Percentiles rank a stretch among this genome's conserved stretches.
phyloP scores from a whole-genome alignment of 2,113 vertebrate species.

The Poicephalus gulielmi region DNA sequence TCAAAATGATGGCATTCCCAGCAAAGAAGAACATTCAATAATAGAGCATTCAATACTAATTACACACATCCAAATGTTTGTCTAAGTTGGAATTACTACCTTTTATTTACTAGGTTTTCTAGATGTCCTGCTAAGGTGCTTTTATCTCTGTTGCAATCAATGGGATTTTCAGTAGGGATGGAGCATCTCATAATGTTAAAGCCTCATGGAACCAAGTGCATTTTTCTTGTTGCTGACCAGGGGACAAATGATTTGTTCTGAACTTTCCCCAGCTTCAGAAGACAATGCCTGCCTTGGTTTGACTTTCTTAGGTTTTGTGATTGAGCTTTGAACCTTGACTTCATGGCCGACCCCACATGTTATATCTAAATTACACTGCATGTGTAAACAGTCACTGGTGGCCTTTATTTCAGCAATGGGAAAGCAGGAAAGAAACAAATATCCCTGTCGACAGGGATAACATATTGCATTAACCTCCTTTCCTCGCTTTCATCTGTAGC shows the following conservation, averaged over 20 bases:
- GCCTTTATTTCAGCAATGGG: neutral
- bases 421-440: neutral
- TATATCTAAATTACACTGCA: neutral
- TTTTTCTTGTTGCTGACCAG: neutral
- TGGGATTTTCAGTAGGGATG: neutral
- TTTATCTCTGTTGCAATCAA: neutral
- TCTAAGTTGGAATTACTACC: neutral
- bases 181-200: neutral
- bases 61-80: neutral
- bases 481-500: neutral
- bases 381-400: neutral
- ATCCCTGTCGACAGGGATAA: neutral
- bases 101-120: neutral
- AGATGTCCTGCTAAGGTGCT: neutral
- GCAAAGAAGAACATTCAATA: neutral
- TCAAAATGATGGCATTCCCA: neutral
- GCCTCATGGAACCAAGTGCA: neutral
- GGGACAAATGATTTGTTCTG: neutral
- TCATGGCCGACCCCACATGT: neutral
- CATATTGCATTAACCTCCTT: neutral
- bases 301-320: neutral
- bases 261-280: neutral
- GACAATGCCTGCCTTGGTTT: neutral
- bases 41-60: neutral
- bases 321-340: neutral